Percentiles rank a stretch among this genome's conserved stretches.
Evolutionary conservation across 1,140 invertebrate genomes (phyloP).

Genomic region (Archivesica marissinica): DNA sequence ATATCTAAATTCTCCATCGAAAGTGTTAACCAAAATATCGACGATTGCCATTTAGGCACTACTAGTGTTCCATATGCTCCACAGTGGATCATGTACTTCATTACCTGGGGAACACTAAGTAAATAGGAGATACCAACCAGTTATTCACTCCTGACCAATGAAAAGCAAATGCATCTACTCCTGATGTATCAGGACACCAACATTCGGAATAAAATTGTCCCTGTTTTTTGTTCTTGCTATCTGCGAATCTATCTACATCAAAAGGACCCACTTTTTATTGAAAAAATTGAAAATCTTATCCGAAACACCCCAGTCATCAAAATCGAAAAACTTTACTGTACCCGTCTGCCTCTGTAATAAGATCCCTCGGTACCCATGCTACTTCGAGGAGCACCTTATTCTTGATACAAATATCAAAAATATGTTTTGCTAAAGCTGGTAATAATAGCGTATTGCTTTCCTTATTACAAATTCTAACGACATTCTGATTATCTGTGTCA

Average conservation of each 20-base stretch:
- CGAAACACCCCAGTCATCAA: background rate
- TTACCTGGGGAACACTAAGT: no score
- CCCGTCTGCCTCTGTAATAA: conserved; percentile 21
- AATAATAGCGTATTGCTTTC: background rate
- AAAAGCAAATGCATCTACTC: no score
- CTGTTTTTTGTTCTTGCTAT: conserved; percentile 16
- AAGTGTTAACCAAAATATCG: no score
- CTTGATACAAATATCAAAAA: background rate
- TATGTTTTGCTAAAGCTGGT: background rate
- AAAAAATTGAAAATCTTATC: background rate
- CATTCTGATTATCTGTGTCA: background rate
- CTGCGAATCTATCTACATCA: conserved; percentile 18
- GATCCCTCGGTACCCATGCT: conserved; percentile 26
- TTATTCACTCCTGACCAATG: no score
- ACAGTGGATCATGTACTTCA: no score
- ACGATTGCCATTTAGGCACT: no score
- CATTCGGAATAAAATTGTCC: conserved; percentile 46
- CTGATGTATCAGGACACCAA: conserved; percentile 41
- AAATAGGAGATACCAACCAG: no score
- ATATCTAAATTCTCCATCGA: no score
- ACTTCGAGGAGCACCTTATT: background rate
- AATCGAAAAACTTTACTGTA: background rate
- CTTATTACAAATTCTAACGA: background rate
- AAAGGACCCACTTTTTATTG: background rate
- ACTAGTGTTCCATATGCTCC: no score